Evolutionary conservation across 2,113 vertebrate genomes (phyloP).

Genomic region (Tonatia bakeri): DNA sequence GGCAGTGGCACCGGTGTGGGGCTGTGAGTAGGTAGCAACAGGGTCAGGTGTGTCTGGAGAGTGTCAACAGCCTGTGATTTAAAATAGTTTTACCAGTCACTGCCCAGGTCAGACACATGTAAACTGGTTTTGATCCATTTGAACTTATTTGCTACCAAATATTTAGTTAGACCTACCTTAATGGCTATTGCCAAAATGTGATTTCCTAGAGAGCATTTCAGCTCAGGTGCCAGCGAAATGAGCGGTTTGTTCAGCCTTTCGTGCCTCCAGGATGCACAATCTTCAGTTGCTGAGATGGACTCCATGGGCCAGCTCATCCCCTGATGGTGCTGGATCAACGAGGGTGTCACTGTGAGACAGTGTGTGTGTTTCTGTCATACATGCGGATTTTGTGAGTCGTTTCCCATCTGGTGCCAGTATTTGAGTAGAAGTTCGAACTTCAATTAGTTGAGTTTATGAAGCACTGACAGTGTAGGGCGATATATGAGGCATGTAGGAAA

Average conservation of each 20-base stretch:
- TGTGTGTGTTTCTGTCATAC: background rate
- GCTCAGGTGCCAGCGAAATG: background rate
- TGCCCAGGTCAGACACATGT: background rate
- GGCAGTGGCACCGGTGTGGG: background rate
- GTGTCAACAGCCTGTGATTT: background rate
- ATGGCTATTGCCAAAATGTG: background rate
- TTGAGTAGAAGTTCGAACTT: constrained; percentile 64
- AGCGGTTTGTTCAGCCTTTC: background rate
- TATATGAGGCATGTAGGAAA: constrained; percentile 73
- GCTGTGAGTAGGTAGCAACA: background rate
- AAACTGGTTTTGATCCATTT: background rate
- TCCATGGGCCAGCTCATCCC: background rate
- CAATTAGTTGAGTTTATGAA: constrained; percentile 76
- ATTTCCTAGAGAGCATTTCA: background rate
- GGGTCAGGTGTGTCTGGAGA: background rate
- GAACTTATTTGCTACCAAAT: constrained; percentile 1
- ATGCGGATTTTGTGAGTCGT: constrained; percentile 41
- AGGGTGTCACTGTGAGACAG: background rate
- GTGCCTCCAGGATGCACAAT: background rate
- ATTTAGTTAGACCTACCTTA: constrained; percentile 13
- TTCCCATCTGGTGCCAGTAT: constrained; percentile 42
- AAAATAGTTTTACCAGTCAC: background rate
- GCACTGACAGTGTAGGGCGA: constrained; percentile 64
- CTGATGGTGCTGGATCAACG: background rate
- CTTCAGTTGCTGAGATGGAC: background rate